These are phyloP conservation scores for Eira barbara DNA, from an alignment of 2,113 vertebrate genomes.

Conservation along the genomic window DNA sequence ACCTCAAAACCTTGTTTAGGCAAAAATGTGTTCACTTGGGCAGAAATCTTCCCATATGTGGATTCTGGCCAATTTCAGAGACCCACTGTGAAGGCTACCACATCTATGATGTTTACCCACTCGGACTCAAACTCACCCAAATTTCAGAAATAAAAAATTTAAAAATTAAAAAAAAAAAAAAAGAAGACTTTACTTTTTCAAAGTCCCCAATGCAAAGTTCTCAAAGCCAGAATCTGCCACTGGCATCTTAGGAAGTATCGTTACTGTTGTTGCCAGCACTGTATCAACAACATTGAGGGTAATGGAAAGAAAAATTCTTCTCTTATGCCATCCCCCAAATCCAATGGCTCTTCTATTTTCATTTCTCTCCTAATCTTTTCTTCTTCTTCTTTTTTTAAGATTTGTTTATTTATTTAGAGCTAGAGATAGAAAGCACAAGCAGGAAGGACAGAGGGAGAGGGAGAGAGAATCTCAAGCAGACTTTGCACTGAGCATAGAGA, in stretches of 20 bases:
- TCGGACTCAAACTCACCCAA: not conserved
- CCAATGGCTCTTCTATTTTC: not conserved
- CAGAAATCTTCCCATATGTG: not conserved
- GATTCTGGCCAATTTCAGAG: not conserved
- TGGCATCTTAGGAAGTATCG: not conserved
- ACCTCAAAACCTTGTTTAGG: not conserved
- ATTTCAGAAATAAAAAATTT: not conserved
- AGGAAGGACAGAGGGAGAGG: not conserved
- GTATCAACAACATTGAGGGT: not conserved
- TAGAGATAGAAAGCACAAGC: not conserved
- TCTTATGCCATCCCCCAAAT: not conserved
- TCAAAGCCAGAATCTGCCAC: not conserved
- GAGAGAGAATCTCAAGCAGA: not conserved
- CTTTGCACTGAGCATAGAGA: not conserved
- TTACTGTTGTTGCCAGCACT: not conserved
- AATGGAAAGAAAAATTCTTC: not conserved
- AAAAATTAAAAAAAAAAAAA: not conserved
- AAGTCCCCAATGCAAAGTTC: not conserved
- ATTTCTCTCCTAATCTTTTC: not conserved
- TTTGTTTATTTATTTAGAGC: not conserved
- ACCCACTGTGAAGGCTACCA: too few relatives aligned
- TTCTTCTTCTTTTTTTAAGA: too few relatives aligned
- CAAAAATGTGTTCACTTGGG: not conserved
- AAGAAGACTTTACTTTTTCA: not conserved
- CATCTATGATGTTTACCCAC: not conserved